A percentile compares a stretch with the other conserved stretches of the same genome.
Conservation (phyloP, 2,113 vertebrate genomes). For the Synodontis membranacea region DNA sequence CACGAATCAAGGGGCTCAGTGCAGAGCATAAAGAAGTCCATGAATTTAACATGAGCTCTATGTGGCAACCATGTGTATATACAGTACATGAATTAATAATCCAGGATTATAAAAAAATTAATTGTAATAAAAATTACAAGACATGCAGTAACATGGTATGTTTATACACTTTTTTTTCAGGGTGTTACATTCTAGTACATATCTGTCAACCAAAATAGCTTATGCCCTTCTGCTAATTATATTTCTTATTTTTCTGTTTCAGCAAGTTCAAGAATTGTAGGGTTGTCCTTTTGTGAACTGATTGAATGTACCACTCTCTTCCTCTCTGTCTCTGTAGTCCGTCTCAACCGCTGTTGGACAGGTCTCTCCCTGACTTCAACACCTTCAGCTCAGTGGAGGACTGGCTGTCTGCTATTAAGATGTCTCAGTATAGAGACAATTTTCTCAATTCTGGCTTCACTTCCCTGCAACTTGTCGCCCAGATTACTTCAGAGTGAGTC, state of each 20-base stretch:
- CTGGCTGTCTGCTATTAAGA: slow-evolving; percentile 97
- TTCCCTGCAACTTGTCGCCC: slow-evolving; percentile 91
- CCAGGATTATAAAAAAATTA: background rate
- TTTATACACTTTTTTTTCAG: background rate
- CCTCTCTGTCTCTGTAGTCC: slow-evolving; percentile 75
- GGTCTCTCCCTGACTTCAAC: slow-evolving; percentile 96
- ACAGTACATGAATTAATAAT: background rate
- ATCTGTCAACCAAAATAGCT: background rate
- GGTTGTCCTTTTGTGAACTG: background rate
- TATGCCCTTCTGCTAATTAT: background rate
- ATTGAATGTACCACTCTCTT: background rate
- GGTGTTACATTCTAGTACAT: background rate
- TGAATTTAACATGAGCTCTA: background rate
- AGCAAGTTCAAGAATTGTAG: background rate
- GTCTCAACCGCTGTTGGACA: slow-evolving; percentile 96
- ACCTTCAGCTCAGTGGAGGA: slow-evolving; percentile 98
- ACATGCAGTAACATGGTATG: background rate
- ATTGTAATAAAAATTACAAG: too few species aligned
- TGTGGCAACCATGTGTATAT: background rate
- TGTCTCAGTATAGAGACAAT: slow-evolving; percentile 98
- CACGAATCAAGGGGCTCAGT: background rate
- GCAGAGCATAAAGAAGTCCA: background rate
- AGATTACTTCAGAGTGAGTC: slow-evolving; percentile 98
- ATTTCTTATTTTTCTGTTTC: background rate
- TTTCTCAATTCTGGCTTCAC: slow-evolving; percentile 97